phyloP scores from a whole-genome alignment of 2,797 vertebrate genomes.

The Ctenochaetus hawaiiensis region DNA sequence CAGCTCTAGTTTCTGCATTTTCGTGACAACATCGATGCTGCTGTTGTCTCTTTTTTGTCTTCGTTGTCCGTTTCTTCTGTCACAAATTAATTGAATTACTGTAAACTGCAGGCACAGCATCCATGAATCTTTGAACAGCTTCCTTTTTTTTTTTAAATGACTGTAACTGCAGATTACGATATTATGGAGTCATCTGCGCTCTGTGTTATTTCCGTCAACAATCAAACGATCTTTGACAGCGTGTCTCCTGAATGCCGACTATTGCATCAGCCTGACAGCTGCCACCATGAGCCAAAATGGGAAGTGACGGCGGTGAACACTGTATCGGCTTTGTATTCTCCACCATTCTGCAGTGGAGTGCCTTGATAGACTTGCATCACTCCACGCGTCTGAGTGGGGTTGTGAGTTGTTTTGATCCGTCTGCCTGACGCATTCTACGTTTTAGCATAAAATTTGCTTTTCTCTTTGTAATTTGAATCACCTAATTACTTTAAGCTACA shows the following conservation, averaged over 20 bases:
- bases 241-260: constrained; percentile 61
- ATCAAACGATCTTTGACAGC: constrained; percentile 70
- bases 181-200: constrained; percentile 48
- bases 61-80: neutral
- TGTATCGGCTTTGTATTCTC: constrained; percentile 54
- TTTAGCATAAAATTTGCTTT: constrained; percentile 30
- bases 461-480: constrained; percentile 11
- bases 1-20: constrained; percentile 9
- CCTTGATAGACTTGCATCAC: constrained; percentile 48
- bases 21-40: constrained; percentile 20
- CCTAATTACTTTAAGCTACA: constrained; percentile 24
- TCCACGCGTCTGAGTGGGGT: constrained; percentile 32
- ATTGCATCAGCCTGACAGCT: constrained; percentile 77
- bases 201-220: constrained; percentile 55
- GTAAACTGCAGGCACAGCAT: constrained; percentile 14
- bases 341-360: constrained; percentile 25
- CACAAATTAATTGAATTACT: constrained; percentile 33
- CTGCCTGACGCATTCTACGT: constrained; percentile 17
- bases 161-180: constrained; percentile 42
- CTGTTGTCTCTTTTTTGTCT: constrained; percentile 1
- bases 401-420: constrained; percentile 30
- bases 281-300: constrained; percentile 57
- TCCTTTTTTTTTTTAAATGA: constrained; percentile 35
- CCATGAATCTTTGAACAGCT: constrained; percentile 34
- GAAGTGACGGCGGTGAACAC: constrained; percentile 51